phyloP scores from a whole-genome alignment of 2,113 vertebrate genomes.

The Chionodraco myersi region DNA sequence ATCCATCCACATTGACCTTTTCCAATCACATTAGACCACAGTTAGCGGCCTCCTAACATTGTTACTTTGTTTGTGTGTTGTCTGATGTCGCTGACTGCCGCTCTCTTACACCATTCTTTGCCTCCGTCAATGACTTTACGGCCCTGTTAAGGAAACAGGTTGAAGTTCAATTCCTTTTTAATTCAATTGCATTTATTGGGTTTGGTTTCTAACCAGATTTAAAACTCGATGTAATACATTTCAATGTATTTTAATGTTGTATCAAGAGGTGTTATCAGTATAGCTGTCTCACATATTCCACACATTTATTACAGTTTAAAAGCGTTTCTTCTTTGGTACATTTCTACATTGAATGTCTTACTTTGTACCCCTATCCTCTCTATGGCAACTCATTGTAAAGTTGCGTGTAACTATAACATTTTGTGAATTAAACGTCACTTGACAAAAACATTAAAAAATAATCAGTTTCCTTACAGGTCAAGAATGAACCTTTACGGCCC shows the following conservation, averaged over 20 bases:
- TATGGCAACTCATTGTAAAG: background rate
- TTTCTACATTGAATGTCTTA: background rate
- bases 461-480: background rate
- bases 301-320: background rate
- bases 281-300: background rate
- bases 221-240: conserved; percentile 31
- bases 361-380: background rate
- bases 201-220: conserved; percentile 42
- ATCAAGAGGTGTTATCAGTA: background rate
- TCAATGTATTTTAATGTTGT: conserved; percentile 1
- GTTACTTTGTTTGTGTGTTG: conserved; percentile 71
- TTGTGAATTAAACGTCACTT: no score
- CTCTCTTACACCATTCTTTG: conserved; percentile 50
- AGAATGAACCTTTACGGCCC: background rate
- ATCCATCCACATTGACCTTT: conserved; percentile 80
- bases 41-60: conserved; percentile 70
- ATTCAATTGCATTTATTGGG: conserved; percentile 31
- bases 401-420: background rate
- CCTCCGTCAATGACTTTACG: conserved; percentile 43
- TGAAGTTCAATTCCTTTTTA: conserved; percentile 50
- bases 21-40: conserved; percentile 73
- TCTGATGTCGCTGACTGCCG: conserved; percentile 64
- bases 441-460: no score
- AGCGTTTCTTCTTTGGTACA: background rate
- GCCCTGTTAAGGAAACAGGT: conserved; percentile 13